Conservation (phyloP, 2,797 vertebrate species). For the Nothura maculosa region DNA sequence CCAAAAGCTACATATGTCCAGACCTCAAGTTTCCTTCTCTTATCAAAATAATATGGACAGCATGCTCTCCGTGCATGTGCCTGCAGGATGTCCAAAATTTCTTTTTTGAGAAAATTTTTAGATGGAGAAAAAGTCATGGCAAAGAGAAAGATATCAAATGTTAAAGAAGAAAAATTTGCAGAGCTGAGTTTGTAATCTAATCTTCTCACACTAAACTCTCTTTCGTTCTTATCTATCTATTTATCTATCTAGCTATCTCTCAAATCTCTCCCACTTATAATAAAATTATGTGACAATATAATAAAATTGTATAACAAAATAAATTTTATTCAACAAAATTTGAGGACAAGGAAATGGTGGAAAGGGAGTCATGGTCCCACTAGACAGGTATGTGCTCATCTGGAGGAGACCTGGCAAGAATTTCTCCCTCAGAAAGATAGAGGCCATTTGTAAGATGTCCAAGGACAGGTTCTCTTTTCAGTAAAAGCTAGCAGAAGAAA, state of each 20-base stretch:
- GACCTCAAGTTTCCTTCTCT: conserved; percentile 76
- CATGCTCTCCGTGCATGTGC: no score
- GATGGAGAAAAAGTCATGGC: conserved; percentile 2
- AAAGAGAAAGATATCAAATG: conserved; percentile 16
- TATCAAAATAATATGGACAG: conserved; percentile 42
- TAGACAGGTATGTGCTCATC: neutral
- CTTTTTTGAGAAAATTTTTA: conserved; percentile 30
- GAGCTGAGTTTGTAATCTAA: conserved; percentile 16
- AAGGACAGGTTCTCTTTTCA: neutral
- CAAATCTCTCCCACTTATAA: no score
- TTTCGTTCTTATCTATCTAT: no score
- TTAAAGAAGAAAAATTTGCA: conserved; percentile 15
- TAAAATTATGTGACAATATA: neutral
- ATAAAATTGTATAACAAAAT: neutral
- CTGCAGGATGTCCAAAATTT: no score
- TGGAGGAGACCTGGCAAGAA: neutral
- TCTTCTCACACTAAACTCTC: neutral
- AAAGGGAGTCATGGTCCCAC: neutral
- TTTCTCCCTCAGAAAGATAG: neutral
- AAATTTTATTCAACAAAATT: neutral
- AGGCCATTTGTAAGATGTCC: neutral
- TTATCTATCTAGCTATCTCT: no score
- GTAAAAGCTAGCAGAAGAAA: neutral
- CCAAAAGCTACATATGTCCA: conserved; percentile 80
- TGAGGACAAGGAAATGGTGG: neutral